Conservation (phyloP, 2,888 invertebrate species). For the Athrips mouffetella region DNA sequence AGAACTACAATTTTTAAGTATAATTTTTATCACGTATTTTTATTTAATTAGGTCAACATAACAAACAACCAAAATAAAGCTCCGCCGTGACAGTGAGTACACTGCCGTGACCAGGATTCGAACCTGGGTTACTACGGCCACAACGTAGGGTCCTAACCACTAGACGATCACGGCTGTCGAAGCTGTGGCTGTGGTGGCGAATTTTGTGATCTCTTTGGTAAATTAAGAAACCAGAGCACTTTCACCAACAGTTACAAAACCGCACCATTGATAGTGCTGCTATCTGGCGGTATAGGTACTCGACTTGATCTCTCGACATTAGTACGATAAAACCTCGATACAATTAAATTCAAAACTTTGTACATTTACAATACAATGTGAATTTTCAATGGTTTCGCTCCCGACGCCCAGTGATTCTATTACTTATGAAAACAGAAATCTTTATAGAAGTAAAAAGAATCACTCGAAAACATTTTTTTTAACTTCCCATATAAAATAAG, state of each 20-base stretch:
- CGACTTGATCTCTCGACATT: too few relatives aligned
- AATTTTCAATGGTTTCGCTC: too few relatives aligned
- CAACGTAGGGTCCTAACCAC: slow-evolving; percentile 85
- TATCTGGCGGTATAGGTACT: too few relatives aligned
- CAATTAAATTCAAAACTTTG: too few relatives aligned
- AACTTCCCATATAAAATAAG: too few relatives aligned
- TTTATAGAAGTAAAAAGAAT: too few relatives aligned
- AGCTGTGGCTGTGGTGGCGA: slow-evolving; percentile 30
- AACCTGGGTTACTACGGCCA: slow-evolving; percentile 83
- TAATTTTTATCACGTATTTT: not conserved
- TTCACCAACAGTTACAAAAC: not conserved
- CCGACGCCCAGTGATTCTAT: too few relatives aligned
- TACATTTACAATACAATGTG: too few relatives aligned
- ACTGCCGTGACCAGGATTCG: slow-evolving; percentile 58
- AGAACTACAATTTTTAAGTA: too few relatives aligned
- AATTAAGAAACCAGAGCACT: slow-evolving; percentile 8
- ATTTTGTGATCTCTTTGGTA: not conserved
- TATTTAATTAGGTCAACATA: not conserved
- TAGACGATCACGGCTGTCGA: slow-evolving; percentile 83
- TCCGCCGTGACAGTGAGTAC: slow-evolving; percentile 43
- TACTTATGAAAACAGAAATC: too few relatives aligned
- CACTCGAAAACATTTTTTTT: too few relatives aligned
- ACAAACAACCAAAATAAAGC: slow-evolving; percentile 15
- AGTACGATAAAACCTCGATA: too few relatives aligned
- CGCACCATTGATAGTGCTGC: not conserved